Percentiles rank a stretch among this genome's conserved stretches.
Evolutionary conservation across 2,113 vertebrate species (phyloP).

Genomic region (Plectropomus leopardus): DNA sequence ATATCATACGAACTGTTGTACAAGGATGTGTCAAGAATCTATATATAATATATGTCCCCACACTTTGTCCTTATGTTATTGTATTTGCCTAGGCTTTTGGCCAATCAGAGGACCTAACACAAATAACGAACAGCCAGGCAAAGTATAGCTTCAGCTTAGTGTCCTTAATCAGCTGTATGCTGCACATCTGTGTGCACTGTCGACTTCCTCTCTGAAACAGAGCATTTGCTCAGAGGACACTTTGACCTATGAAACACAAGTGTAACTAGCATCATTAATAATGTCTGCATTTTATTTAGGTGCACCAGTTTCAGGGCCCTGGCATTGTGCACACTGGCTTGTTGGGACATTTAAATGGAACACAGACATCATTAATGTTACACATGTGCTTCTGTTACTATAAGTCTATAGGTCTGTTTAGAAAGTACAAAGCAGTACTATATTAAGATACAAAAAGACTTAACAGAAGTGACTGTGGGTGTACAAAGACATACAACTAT

Average conservation of each 20-base stretch:
- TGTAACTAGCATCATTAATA: not conserved
- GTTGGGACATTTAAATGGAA: not conserved
- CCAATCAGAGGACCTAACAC: not conserved
- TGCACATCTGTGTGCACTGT: not conserved
- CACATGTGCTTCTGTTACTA: not conserved
- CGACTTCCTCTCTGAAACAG: conserved; percentile 1
- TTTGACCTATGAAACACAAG: conserved; percentile 8
- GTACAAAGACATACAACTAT: not conserved
- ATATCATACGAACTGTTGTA: too few relatives aligned
- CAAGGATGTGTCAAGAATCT: too few relatives aligned
- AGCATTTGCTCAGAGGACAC: not conserved
- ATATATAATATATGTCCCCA: not conserved
- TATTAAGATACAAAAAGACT: not conserved
- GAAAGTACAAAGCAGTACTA: not conserved
- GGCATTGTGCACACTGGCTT: not conserved
- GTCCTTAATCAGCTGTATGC: not conserved
- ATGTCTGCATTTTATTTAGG: not conserved
- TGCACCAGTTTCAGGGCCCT: not conserved
- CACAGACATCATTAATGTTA: conserved; percentile 20
- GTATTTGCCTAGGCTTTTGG: not conserved
- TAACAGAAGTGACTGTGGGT: not conserved
- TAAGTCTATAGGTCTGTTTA: not conserved
- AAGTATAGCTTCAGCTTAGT: not conserved
- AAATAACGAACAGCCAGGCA: not conserved
- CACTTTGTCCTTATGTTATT: not conserved